Percentiles rank a stretch among this genome's conserved stretches.
Conservation (phyloP, 2,797 vertebrate genomes). For the Tangara arthus region DNA sequence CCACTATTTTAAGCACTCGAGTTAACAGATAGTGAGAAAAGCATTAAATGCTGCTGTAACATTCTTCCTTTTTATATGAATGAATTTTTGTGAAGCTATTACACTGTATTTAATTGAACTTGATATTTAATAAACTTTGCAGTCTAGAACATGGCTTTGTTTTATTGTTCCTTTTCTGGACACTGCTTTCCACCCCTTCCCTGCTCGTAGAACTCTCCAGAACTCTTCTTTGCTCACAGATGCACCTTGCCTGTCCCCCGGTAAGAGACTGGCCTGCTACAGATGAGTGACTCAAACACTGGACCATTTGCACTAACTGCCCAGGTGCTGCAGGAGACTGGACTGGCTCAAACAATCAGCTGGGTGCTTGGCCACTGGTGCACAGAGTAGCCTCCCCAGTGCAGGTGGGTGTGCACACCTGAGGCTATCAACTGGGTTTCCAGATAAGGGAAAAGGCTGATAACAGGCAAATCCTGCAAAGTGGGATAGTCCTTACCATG, state of each 20-base stretch:
- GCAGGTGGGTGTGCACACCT: background rate
- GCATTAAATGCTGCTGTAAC: background rate
- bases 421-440: background rate
- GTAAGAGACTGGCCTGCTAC: background rate
- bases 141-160: background rate
- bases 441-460: background rate
- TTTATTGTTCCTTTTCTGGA: background rate
- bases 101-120: background rate
- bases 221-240: background rate
- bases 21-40: background rate
- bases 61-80: background rate
- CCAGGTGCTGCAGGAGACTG: background rate
- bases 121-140: conserved; percentile 35
- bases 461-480: background rate
- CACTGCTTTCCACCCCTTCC: background rate
- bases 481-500: background rate
- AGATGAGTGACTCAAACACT: background rate
- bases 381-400: background rate
- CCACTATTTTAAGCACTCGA: background rate
- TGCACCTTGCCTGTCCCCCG: background rate
- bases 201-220: background rate
- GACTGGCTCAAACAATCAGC: background rate
- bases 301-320: background rate
- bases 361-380: background rate
- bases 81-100: background rate